A percentile compares a stretch with the other conserved stretches of the same genome.
Evolutionary conservation across 1,140 invertebrate species (phyloP).

Genomic region (Hyposmocoma kahamanoa): DNA sequence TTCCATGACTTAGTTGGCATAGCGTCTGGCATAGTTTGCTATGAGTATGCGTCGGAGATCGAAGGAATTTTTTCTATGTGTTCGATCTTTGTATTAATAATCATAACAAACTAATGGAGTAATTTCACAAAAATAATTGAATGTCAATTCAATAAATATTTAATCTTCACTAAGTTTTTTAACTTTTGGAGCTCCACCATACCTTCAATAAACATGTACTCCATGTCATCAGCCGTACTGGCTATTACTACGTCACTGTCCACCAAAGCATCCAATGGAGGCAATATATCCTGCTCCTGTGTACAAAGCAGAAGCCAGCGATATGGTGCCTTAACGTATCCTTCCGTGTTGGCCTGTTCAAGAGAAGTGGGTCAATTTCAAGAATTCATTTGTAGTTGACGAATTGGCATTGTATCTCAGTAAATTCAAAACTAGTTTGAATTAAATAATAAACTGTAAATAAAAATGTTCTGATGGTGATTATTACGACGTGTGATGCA

Average conservation of each 20-base stretch:
- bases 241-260: constrained; percentile 52
- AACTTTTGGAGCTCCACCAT: constrained; percentile 4
- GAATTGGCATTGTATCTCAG: background rate
- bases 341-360: constrained; percentile 36
- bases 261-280: constrained; percentile 30
- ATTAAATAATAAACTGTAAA: background rate
- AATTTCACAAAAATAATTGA: no score
- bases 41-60: background rate
- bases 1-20: background rate
- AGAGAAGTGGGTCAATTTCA: background rate
- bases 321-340: constrained; percentile 49
- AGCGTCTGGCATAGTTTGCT: background rate
- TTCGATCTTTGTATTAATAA: background rate
- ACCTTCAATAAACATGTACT: constrained; percentile 41
- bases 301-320: constrained; percentile 41
- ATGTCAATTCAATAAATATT: no score
- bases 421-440: background rate
- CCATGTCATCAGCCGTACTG: constrained; percentile 15
- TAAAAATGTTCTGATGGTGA: no score
- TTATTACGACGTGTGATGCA: no score
- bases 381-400: background rate
- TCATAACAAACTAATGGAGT: no score
- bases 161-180: no score
- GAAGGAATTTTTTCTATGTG: background rate
- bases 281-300: constrained; percentile 13